A percentile compares a stretch with the other conserved stretches of the same genome.
phyloP scores from a whole-genome alignment of 2,888 invertebrate genomes.

The Chrysodeixis includens region DNA sequence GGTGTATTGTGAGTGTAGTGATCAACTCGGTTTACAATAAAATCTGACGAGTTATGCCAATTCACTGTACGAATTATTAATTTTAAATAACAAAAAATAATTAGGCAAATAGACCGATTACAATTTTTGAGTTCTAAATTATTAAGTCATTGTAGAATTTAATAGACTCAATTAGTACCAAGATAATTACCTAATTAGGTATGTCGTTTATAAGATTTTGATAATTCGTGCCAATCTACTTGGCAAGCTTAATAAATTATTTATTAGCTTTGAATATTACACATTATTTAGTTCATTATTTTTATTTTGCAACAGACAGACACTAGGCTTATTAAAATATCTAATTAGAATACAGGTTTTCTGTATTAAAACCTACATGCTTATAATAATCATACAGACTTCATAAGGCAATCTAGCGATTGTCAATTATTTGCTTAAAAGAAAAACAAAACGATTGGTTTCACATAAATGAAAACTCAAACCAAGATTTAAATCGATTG shows the following conservation, averaged over 20 bases:
- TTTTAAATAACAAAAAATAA: background rate
- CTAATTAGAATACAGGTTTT: background rate
- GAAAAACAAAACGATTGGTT: background rate
- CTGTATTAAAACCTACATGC: background rate
- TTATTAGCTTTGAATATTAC: background rate
- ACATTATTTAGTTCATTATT: background rate
- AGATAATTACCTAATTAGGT: constrained; percentile 2
- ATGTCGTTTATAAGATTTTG: background rate
- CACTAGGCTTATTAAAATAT: background rate
- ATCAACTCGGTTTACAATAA: no score
- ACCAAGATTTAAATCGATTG: background rate
- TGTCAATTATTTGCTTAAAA: no score
- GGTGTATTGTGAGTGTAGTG: no score
- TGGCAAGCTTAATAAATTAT: constrained; percentile 3
- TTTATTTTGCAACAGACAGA: background rate
- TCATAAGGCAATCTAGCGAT: no score
- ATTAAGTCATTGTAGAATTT: background rate
- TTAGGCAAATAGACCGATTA: background rate
- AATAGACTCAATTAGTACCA: constrained; percentile 6
- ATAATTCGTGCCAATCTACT: constrained; percentile 1
- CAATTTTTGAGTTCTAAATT: background rate
- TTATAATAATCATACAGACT: no score
- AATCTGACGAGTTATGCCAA: background rate
- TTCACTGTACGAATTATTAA: no score
- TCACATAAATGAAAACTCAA: constrained; percentile 1